Evolutionary conservation across 2,888 invertebrate genomes (phyloP).

Genomic region (Brachyptera putata): DNA sequence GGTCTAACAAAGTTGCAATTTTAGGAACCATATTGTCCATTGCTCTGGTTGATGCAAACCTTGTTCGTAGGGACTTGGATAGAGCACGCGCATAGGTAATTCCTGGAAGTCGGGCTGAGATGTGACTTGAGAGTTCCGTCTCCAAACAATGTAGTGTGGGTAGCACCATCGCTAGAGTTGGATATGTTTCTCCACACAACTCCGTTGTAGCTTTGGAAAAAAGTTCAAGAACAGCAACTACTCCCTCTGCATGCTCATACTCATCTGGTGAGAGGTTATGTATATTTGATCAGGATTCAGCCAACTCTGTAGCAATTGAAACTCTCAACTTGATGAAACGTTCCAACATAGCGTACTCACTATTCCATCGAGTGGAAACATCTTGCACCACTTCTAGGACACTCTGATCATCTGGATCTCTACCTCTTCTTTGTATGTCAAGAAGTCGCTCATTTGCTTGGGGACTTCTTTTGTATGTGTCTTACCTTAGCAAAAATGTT

Average conservation of each 20-base stretch:
- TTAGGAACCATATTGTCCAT: background rate
- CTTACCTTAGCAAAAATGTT: background rate
- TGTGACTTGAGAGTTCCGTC: background rate
- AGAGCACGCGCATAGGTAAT: background rate
- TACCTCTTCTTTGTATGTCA: background rate
- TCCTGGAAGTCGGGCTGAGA: background rate
- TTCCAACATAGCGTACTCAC: background rate
- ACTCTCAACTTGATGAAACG: background rate
- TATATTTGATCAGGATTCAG: background rate
- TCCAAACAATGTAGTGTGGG: constrained; percentile 6
- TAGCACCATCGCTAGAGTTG: constrained; percentile 10
- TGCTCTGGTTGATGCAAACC: background rate
- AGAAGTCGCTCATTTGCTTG: constrained; percentile 7
- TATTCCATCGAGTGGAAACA: constrained; percentile 17
- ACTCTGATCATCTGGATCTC: background rate
- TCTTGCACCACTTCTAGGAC: background rate
- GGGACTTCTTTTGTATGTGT: constrained; percentile 5
- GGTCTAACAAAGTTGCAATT: constrained; percentile 13
- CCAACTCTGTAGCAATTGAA: constrained; percentile 4
- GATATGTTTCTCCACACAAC: constrained; percentile 8
- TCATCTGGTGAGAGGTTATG: constrained; percentile 6
- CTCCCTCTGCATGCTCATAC: background rate
- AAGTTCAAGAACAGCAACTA: constrained; percentile 1
- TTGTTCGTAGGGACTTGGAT: background rate
- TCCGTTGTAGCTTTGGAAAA: background rate